These are phyloP conservation scores for Mimas tiliae DNA, from an alignment of 2,888 invertebrate genomes.

Conservation along the genomic window DNA sequence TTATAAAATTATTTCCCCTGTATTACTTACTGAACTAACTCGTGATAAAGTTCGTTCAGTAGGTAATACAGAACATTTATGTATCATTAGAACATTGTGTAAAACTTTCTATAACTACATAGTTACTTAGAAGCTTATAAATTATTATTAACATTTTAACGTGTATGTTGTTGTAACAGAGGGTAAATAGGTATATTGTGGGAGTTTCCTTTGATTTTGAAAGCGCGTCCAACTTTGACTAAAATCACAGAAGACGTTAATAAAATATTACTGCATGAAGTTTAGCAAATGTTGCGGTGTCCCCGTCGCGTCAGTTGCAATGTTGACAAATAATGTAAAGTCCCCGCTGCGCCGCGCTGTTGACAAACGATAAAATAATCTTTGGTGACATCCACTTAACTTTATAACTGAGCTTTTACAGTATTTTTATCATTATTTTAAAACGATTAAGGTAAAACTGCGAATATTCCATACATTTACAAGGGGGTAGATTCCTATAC, in stretches of 20 bases:
- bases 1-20: too few species aligned
- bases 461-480: too few species aligned
- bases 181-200: background rate
- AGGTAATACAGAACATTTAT: too few species aligned
- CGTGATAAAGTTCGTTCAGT: too few species aligned
- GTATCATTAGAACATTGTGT: too few species aligned
- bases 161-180: background rate
- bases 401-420: background rate
- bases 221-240: background rate
- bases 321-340: background rate
- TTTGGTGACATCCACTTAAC: background rate
- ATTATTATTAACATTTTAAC: constrained; percentile 13
- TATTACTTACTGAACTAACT: too few species aligned
- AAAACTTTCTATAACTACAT: background rate
- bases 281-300: background rate
- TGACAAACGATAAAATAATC: background rate
- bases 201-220: constrained; percentile 14
- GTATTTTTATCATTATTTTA: background rate
- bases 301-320: background rate
- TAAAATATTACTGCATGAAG: background rate
- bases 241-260: background rate
- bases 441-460: background rate
- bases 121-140: background rate
- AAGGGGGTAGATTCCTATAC: too few species aligned
- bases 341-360: background rate